A percentile compares a stretch with the other conserved stretches of the same genome.
phyloP scores from a whole-genome alignment of 1,140 invertebrate species.

The Drosophila teissieri region DNA sequence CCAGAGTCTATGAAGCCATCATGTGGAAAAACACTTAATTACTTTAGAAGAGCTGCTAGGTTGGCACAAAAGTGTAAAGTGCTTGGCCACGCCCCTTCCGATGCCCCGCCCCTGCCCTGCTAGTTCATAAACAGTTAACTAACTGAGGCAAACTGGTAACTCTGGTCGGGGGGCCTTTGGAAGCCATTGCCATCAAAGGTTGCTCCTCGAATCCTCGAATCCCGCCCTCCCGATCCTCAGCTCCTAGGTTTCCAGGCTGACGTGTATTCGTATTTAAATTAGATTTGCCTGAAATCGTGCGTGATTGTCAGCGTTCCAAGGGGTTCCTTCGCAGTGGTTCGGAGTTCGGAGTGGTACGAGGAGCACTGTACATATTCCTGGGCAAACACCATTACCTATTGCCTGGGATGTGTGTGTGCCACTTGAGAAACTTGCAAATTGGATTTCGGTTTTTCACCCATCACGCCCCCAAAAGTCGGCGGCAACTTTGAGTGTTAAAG shows the following conservation, averaged over 20 bases:
- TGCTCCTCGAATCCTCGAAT: constrained; percentile 21
- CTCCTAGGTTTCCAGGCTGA: constrained; percentile 23
- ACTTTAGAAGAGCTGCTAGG: constrained; percentile 75
- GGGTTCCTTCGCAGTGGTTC: background rate
- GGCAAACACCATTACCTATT: constrained; percentile 66
- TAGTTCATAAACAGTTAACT: constrained; percentile 80
- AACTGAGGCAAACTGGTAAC: constrained; percentile 67
- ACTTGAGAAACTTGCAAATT: constrained; percentile 81
- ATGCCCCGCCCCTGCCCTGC: background rate
- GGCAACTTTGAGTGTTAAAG: constrained; percentile 60
- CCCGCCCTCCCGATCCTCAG: constrained; percentile 4
- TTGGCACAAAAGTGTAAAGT: constrained; percentile 79
- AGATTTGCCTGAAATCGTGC: constrained; percentile 82
- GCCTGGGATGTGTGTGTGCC: constrained; percentile 39
- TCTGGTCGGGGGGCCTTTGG: constrained; percentile 5
- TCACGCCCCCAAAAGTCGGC: constrained; percentile 16
- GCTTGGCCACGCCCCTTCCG: constrained; percentile 63
- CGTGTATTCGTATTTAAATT: constrained; percentile 83
- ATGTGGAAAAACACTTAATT: constrained; percentile 83
- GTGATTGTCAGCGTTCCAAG: constrained; percentile 68
- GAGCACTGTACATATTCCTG: constrained; percentile 23
- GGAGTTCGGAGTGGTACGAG: constrained; percentile 3
- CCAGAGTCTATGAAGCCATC: constrained; percentile 75
- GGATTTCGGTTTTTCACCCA: constrained; percentile 72
- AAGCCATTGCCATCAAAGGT: constrained; percentile 77